Percentiles rank a stretch among this genome's conserved stretches.
Conservation (phyloP, 2,888 invertebrate genomes). For the Catocala fraxini region DNA sequence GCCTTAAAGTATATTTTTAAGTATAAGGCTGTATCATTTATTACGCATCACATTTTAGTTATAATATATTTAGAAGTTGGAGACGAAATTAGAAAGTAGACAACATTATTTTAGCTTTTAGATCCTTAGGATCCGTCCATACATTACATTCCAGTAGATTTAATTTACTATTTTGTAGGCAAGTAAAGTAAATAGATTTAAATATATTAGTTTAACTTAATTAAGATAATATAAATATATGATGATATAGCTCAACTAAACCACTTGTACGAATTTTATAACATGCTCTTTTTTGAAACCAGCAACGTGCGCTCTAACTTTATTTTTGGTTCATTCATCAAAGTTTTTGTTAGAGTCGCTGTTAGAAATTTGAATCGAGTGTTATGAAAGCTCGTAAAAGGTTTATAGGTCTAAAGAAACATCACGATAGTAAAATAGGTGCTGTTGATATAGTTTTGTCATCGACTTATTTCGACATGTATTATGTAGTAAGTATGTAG, state of each 20-base stretch:
- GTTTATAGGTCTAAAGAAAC: neutral
- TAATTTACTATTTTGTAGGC: conserved; percentile 7
- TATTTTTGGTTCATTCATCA: too few species aligned
- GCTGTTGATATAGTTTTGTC: conserved; percentile 1
- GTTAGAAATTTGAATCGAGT: too few species aligned
- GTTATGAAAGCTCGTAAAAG: too few species aligned
- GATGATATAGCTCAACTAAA: too few species aligned
- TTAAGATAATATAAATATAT: neutral
- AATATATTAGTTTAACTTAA: neutral
- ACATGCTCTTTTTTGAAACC: too few species aligned
- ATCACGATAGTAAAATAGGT: conserved; percentile 7
- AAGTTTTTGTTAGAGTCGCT: too few species aligned
- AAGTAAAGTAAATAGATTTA: neutral
- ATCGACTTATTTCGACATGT: neutral
- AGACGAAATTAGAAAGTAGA: neutral
- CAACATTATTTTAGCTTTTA: conserved; percentile 1
- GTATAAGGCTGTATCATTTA: conserved; percentile 4
- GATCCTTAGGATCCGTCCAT: conserved; percentile 64
- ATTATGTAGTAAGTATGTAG: too few species aligned
- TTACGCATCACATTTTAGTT: conserved; percentile 33
- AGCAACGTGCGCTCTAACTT: too few species aligned
- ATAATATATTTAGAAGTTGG: conserved; percentile 14
- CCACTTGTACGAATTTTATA: too few species aligned
- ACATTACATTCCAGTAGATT: conserved; percentile 73
- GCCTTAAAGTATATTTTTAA: conserved; percentile 5